phyloP scores from a whole-genome alignment of 1,140 invertebrate genomes.

The Lepidostoma basale region DNA sequence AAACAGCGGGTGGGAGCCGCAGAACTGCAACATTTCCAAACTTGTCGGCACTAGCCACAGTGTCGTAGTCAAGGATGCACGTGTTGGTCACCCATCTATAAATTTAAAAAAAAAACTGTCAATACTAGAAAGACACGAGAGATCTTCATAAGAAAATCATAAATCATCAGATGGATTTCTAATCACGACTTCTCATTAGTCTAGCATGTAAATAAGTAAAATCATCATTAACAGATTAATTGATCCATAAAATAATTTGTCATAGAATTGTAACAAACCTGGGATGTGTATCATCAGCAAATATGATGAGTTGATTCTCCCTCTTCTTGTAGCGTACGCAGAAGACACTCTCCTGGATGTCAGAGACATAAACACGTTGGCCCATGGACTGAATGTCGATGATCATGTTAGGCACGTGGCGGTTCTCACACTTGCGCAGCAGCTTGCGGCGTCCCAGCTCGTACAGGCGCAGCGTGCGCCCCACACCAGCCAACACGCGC shows the following conservation, averaged over 20 bases:
- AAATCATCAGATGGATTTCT: not conserved
- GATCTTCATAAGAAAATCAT: not conserved
- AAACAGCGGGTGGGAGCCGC: conserved; percentile 86
- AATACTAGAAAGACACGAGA: not conserved
- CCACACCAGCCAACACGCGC: conserved; percentile 89
- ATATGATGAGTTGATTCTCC: conserved; percentile 98
- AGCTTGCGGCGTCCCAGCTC: conserved; percentile 98
- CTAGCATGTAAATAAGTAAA: not conserved
- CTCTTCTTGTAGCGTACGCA: conserved; percentile 93
- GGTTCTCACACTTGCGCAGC: conserved; percentile 97
- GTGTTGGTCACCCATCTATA: conserved; percentile 89
- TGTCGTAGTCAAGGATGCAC: conserved; percentile 95
- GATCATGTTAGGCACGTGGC: conserved; percentile 96
- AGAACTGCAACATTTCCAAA: conserved; percentile 97
- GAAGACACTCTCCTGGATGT: conserved; percentile 97
- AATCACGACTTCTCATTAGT: not conserved
- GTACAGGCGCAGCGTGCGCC: conserved; percentile 90
- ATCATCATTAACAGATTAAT: not conserved
- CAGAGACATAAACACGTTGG: conserved; percentile 91
- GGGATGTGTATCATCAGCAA: conserved; percentile 97
- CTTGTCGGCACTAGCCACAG: conserved; percentile 95
- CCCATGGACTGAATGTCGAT: conserved; percentile 93
- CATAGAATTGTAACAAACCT: conserved; percentile 40
- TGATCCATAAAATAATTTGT: not conserved
- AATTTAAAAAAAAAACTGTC: not conserved